Base-by-base conservation (phyloP, 2,888 invertebrate species). In the Brachyptera risi region DNA sequence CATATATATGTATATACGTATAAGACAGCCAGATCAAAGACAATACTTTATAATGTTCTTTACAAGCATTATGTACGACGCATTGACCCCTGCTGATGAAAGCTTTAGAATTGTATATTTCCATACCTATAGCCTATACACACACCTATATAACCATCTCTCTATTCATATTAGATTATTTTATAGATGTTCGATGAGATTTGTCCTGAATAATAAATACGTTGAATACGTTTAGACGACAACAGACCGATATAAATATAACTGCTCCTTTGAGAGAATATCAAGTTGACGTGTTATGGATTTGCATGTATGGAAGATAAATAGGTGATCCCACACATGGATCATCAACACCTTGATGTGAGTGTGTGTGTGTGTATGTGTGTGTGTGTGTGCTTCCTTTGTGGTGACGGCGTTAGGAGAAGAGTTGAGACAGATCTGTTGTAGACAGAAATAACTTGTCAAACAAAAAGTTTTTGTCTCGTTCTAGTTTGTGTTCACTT, bases 401-500 rank as follows among this genome's bases (percentile, higher is more conserved):
- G 7, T 11, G 17, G 42, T 7, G 17, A 42, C 17, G 42, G 7
- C 7, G 3, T 3, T 15, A 17, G 17, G 40, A 40, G 40, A 40
- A 40, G 13, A 17, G 40, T 17, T 17, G 40, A 3, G 40, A 40
- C 40, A 40, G 7, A 19, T 42, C 42, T 42, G 19, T 1, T 3
- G 35, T 42, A 7, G 42, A 42, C 42, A 42, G 42, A 42, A 42
- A 42, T 42, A 42, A 42, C 42, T 42, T 21, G 42, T 42, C 42
- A 42, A 21, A 42, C n/a, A n/a, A n/a, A n/a, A n/a, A n/a, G n/a
- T n/a, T n/a, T n/a, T n/a, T n/a, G n/a, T n/a, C n/a, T n/a, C n/a
- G n/a, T n/a, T n/a, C n/a, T n/a, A n/a, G n/a, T n/a, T n/a, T n/a
- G n/a, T n/a, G n/a, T n/a, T n/a, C n/a, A n/a, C n/a, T n/a, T n/a